Base-by-base conservation (phyloP, 2,797 vertebrate species). In the Gadopsis marmoratus region DNA sequence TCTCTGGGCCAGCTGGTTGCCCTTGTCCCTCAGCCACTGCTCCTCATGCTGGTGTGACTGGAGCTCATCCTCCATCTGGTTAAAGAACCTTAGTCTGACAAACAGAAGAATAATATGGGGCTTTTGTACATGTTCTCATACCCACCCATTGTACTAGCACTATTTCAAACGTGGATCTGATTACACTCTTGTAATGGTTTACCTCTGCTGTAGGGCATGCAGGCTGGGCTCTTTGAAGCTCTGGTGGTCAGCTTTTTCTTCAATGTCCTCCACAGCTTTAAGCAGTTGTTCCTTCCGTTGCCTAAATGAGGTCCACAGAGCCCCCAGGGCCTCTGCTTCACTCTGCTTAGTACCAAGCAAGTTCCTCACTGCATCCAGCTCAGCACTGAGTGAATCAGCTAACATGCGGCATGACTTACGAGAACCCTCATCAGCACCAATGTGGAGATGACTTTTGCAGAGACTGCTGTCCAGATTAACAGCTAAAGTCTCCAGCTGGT, bases 11-110 rank as follows among this genome's bases (percentile, higher is more conserved):
- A 99, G 95, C 93, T 98, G 97, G 74, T 97, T 96, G 31, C 96
- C 97, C 91, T 97, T 98, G 84, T 97, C 97, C 92, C 94, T 96
- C 50, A 99, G 90, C 98, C 98, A 99, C 82, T 97, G 96, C 50
- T 97, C 95, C 84, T 99, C 97, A 41, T 99, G 97, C 67, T 98
- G 97, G 63, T 98, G 96, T 26, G 97, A 97, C 91, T 96, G 97
- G 1, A 99, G 21, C 81, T 99, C 98, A 76, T 99, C 97, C 86
- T 99, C 97, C 86, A 99, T 90, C 76, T 99, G 97, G 88, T 96
- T 98, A 83, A 98, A 98, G 86, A 96, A 93, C 77, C 97, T 95
- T n/a, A 98, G 90, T 78, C 98, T 99, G 90, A 51, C 21, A 51
- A 71, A 66, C 45, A 89, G 2, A 72, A 2, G 8, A 26, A 61